Percentiles rank a stretch among this genome's conserved stretches.
These are phyloP conservation scores for Glyphotaelius pellucidus DNA, from an alignment of 2,888 invertebrate species.

Conservation along the genomic window DNA sequence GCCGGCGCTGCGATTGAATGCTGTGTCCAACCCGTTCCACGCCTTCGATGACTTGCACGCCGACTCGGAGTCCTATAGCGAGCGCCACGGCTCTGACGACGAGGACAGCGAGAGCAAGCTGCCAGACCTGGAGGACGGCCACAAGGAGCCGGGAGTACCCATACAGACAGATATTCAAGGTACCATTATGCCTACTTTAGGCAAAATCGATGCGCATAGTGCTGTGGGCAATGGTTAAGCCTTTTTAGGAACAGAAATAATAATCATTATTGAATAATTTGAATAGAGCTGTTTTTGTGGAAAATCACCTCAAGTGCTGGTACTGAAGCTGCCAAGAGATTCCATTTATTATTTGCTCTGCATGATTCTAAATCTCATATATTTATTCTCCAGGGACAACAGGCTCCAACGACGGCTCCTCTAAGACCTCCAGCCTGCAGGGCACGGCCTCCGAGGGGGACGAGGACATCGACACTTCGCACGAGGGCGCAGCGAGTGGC, in stretches of 20 bases:
- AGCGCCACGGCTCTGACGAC: constrained; percentile 67
- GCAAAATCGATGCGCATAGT: not conserved
- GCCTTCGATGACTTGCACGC: constrained; percentile 79
- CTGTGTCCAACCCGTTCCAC: constrained; percentile 80
- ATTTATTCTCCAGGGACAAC: constrained; percentile 25
- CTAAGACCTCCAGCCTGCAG: constrained; percentile 63
- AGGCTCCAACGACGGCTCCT: constrained; percentile 63
- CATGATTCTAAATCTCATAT: not conserved
- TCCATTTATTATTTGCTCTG: not conserved
- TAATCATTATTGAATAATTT: too few relatives aligned
- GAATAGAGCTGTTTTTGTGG: too few relatives aligned
- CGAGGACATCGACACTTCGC: constrained; percentile 60
- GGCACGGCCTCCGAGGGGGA: constrained; percentile 65
- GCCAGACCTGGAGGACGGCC: constrained; percentile 47
- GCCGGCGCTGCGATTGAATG: constrained; percentile 83
- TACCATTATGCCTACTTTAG: not conserved
- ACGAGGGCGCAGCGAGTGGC: constrained; percentile 60
- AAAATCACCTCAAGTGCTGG: too few relatives aligned
- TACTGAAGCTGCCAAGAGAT: too few relatives aligned
- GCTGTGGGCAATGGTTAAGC: not conserved
- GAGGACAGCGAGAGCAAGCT: constrained; percentile 55
- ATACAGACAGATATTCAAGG: constrained; percentile 57
- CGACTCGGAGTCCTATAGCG: constrained; percentile 72
- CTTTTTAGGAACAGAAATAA: too few relatives aligned
- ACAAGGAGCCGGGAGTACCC: constrained; percentile 38